Evolutionary conservation across 2,888 invertebrate genomes (phyloP), one percentile per base, ranked within the genome.

Genomic region (Tiphia femorata): DNA sequence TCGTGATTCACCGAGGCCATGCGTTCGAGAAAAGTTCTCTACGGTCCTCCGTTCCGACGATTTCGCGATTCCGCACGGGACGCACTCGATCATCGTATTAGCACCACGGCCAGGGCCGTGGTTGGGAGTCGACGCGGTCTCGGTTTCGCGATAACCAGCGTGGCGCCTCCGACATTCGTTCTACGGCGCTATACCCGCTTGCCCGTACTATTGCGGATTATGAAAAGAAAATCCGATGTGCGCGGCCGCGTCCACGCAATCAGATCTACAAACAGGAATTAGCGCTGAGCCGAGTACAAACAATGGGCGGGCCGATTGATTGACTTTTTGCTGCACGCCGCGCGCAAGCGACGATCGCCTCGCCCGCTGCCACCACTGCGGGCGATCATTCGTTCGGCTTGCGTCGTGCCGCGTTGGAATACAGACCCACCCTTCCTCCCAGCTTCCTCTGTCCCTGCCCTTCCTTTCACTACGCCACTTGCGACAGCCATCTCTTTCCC

Each of bases 251-350:
- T 62, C 67, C 67, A 64, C 60, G 68, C 76, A 78, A 79, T 78
- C 75, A 72, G 75, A 77, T 73, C 74, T 72, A 77, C 81, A 82
- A 81, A 81, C 78, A 80, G 76, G 79, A 78, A 80, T 80, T 78
- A 79, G 69, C 75, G 74, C 75, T 77, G 76, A 81, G 76, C 79
- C 76, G 59, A 70, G 72, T 74, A 63, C 80, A 82, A 82, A 81
- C 81, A 81, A 80, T 76, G 73, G n/a, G 67, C 57, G 65, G 59
- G 62, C 55, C 70, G 75, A 80, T 77, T 81, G 79, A 82, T 81
- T 80, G 78, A 81, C 81, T 81, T 82, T 81, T 78, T 70, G 71
- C 68, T 61, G 55, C 58, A 14, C 19, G 57, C 58, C 47, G 12
- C 14, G 33, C n/a, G n/a, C n/a, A 47, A 41, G 49, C 47, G 23